These are phyloP conservation scores for Polydrusus tereticollis DNA, from an alignment of 2,888 invertebrate genomes.

Conservation along the genomic window DNA sequence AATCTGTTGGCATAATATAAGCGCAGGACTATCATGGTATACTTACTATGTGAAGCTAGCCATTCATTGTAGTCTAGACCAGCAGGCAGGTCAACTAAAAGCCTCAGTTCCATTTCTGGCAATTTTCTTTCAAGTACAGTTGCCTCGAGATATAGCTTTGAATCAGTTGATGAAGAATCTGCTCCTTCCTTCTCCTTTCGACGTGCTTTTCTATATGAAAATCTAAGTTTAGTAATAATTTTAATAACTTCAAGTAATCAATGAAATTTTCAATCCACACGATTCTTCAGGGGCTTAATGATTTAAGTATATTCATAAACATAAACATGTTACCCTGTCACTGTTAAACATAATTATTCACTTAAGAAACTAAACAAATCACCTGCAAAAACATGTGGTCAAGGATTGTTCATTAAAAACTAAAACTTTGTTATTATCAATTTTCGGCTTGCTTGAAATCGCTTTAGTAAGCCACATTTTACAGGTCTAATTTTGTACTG, in stretches of 20 bases:
- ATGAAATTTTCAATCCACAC: no score
- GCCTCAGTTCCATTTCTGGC: conserved; percentile 93
- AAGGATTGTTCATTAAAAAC: conserved; percentile 79
- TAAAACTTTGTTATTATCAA: conserved; percentile 65
- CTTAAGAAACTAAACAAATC: not conserved
- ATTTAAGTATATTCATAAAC: no score
- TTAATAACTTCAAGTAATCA: not conserved
- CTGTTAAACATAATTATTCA: not conserved
- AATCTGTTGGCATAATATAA: no score
- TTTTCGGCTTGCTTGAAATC: conserved; percentile 58
- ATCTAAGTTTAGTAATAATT: not conserved
- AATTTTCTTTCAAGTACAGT: conserved; percentile 94
- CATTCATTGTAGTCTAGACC: conserved; percentile 99
- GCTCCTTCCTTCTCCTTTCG: conserved; percentile 94
- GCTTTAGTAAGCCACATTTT: conserved; percentile 62
- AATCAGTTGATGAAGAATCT: conserved; percentile 77
- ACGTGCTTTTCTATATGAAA: conserved; percentile 88
- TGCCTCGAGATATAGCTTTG: conserved; percentile 95
- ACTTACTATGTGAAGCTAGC: conserved; percentile 98
- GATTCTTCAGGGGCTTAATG: no score
- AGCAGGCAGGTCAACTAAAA: conserved; percentile 93
- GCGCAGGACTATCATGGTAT: no score
- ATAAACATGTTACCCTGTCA: not conserved
- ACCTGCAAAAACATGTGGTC: conserved; percentile 88
- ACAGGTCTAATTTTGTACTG: not conserved